Conservation (phyloP, 2,888 invertebrate genomes). For the Tyria jacobaeae region DNA sequence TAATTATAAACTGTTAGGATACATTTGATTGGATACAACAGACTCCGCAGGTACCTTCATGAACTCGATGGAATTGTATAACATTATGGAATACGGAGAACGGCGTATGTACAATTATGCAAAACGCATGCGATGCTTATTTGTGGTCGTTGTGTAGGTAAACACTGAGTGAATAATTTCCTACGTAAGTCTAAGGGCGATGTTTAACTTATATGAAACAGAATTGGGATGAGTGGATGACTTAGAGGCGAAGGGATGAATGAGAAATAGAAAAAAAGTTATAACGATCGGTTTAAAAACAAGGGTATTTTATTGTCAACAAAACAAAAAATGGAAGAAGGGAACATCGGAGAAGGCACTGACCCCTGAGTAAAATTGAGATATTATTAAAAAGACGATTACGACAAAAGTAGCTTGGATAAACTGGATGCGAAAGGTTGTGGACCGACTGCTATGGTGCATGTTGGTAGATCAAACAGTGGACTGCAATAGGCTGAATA, state of each 20-base stretch:
- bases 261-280: no score
- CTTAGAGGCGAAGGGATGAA: conserved; percentile 3
- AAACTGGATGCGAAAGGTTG: no score
- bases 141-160: conserved; percentile 58
- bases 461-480: no score
- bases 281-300: neutral
- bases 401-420: no score
- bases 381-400: no score
- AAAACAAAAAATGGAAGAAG: no score
- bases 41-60: conserved; percentile 5
- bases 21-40: conserved; percentile 11
- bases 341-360: no score
- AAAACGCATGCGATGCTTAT: conserved; percentile 56
- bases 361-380: no score
- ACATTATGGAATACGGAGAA: conserved; percentile 15
- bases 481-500: no score
- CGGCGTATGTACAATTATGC: conserved; percentile 31
- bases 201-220: conserved; percentile 3
- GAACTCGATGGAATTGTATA: conserved; percentile 25
- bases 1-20: neutral
- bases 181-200: conserved; percentile 29
- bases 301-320: no score
- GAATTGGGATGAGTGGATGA: conserved; percentile 1
- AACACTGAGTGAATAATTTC: conserved; percentile 67
- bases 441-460: no score